These are phyloP conservation scores for Rhizoglyphus robini DNA, from an alignment of 1,140 invertebrate genomes.

Conservation along the genomic window DNA sequence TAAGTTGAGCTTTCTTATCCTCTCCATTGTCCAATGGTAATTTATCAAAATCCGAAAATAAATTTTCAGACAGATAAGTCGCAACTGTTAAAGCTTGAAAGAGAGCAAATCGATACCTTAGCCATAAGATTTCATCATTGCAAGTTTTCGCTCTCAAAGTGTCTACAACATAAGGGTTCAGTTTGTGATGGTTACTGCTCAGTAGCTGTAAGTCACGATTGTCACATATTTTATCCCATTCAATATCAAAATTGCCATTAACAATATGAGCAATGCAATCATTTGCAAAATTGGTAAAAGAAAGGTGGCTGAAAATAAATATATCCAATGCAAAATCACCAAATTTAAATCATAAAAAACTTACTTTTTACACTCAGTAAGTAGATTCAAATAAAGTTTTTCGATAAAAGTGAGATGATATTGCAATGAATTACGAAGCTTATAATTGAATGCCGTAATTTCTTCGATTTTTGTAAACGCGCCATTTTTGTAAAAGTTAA, in stretches of 20 bases:
- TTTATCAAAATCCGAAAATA: background rate
- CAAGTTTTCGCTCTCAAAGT: background rate
- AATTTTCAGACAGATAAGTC: background rate
- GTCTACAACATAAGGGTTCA: background rate
- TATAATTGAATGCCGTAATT: slow-evolving; percentile 66
- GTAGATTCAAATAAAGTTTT: slow-evolving; percentile 58
- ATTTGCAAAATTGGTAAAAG: slow-evolving; percentile 19
- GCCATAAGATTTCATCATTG: background rate
- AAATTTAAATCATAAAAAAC: background rate
- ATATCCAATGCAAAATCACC: background rate
- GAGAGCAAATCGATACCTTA: background rate
- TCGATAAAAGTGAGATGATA: slow-evolving; percentile 59
- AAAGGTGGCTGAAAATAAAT: slow-evolving; percentile 19
- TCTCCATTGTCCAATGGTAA: background rate
- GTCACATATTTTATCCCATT: slow-evolving; percentile 21
- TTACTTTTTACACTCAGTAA: slow-evolving; percentile 38
- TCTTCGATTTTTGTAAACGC: slow-evolving; percentile 74
- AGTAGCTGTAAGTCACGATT: slow-evolving; percentile 19
- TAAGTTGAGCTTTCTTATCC: background rate
- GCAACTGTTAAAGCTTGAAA: background rate
- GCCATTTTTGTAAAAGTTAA: slow-evolving; percentile 81
- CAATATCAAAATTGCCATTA: slow-evolving; percentile 35
- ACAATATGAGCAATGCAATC: slow-evolving; percentile 26
- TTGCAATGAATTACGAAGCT: slow-evolving; percentile 66
- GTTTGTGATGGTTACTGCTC: slow-evolving; percentile 1